Conservation (phyloP, 2,113 vertebrate genomes). For the Clinocottus analis region DNA sequence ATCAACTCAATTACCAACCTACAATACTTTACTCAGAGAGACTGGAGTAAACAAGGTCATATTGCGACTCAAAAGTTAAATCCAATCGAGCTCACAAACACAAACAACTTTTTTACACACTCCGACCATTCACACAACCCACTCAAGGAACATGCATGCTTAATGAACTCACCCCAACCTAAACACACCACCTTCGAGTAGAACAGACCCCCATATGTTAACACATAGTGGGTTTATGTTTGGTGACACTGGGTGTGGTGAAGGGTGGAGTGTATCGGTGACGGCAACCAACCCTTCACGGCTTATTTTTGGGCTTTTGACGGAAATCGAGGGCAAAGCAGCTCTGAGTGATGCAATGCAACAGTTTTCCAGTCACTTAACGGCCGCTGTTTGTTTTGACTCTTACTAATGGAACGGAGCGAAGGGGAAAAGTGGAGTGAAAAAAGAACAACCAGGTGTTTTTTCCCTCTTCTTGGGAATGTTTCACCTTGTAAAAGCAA, state of each 20-base stretch:
- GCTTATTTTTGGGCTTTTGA: conserved; percentile 75
- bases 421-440: conserved; percentile 54
- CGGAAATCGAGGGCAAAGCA: conserved; percentile 66
- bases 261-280: conserved; percentile 65
- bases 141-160: conserved; percentile 46
- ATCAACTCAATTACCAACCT: neutral
- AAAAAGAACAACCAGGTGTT: conserved; percentile 75
- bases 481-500: conserved; percentile 84
- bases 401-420: conserved; percentile 73
- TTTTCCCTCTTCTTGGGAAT: conserved; percentile 77
- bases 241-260: conserved; percentile 68
- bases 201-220: conserved; percentile 67
- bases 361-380: conserved; percentile 74
- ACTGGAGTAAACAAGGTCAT: conserved; percentile 57
- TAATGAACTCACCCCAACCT: conserved; percentile 55
- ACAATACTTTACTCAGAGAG: conserved; percentile 42
- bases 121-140: conserved; percentile 62
- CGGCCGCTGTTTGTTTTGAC: conserved; percentile 78
- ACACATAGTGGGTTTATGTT: conserved; percentile 71
- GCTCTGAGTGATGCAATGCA: conserved; percentile 73
- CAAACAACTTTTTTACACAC: conserved; percentile 69
- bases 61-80: conserved; percentile 54
- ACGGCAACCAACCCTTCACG: conserved; percentile 70
- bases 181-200: conserved; percentile 58
- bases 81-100: conserved; percentile 63